Evolutionary conservation across 2,888 invertebrate genomes (phyloP).

Genomic region (Neelides folsomi): DNA sequence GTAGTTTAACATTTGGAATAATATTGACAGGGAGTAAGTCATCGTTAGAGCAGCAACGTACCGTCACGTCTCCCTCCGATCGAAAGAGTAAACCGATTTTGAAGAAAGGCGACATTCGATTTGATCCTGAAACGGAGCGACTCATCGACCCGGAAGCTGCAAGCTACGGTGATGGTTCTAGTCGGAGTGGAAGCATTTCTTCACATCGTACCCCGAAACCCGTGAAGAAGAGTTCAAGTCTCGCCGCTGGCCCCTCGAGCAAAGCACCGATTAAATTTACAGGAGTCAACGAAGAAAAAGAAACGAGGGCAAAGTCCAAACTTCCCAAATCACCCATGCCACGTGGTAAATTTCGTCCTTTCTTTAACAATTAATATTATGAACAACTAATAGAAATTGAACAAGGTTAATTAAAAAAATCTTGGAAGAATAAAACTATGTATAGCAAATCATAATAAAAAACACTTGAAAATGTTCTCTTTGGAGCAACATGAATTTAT

Average conservation of each 20-base stretch:
- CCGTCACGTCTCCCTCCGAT: constrained; percentile 15
- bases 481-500: too few species aligned
- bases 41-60: constrained; percentile 16
- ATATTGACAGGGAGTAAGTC: constrained; percentile 18
- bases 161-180: constrained; percentile 16
- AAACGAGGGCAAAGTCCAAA: constrained; percentile 16
- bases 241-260: constrained; percentile 36
- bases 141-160: constrained; percentile 30
- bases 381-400: too few species aligned
- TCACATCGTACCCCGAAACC: constrained; percentile 46
- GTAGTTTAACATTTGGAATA: too few species aligned
- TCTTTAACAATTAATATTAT: background rate
- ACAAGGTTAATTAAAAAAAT: too few species aligned
- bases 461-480: too few species aligned
- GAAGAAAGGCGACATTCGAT: constrained; percentile 26
- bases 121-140: constrained; percentile 61
- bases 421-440: too few species aligned
- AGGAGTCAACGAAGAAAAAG: constrained; percentile 19
- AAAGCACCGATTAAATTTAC: constrained; percentile 20
- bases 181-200: constrained; percentile 17
- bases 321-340: constrained; percentile 25
- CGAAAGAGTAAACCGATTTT: constrained; percentile 23
- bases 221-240: constrained; percentile 19
- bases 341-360: constrained; percentile 12
- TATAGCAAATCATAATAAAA: too few species aligned